Conservation (phyloP, 2,113 vertebrate genomes). For the Oophaga pumilio region DNA sequence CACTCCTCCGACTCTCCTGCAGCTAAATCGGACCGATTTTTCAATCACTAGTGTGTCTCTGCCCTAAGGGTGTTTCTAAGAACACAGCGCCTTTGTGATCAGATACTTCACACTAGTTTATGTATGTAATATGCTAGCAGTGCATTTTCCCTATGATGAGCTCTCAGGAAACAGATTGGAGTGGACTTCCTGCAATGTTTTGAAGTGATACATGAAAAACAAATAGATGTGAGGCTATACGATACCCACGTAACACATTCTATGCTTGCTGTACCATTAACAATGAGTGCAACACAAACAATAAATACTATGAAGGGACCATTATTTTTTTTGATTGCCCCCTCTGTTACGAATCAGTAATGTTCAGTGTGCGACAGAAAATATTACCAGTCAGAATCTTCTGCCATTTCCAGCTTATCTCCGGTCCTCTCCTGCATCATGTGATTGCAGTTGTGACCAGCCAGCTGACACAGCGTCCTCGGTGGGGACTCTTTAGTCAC, state of each 20-base stretch:
- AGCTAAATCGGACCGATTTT: no score
- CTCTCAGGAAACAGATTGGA: constrained; percentile 21
- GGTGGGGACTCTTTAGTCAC: no score
- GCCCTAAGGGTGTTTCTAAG: background rate
- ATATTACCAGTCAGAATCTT: no score
- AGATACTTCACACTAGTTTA: background rate
- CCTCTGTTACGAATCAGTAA: no score
- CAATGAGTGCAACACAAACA: background rate
- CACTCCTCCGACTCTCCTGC: no score
- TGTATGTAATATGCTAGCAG: background rate
- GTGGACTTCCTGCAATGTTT: constrained; percentile 11
- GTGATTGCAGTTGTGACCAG: no score
- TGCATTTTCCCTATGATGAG: background rate
- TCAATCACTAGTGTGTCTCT: no score
- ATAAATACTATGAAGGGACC: background rate
- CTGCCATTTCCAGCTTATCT: no score
- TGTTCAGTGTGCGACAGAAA: no score
- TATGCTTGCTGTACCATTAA: background rate
- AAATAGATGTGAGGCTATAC: background rate
- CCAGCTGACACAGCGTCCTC: no score
- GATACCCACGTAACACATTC: background rate
- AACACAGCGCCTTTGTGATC: background rate
- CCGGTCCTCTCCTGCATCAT: no score
- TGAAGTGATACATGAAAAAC: constrained; percentile 10
- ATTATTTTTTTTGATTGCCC: no score